These are phyloP conservation scores for Cartodere bifasciata DNA, from an alignment of 2,888 invertebrate species.

Conservation along the genomic window DNA sequence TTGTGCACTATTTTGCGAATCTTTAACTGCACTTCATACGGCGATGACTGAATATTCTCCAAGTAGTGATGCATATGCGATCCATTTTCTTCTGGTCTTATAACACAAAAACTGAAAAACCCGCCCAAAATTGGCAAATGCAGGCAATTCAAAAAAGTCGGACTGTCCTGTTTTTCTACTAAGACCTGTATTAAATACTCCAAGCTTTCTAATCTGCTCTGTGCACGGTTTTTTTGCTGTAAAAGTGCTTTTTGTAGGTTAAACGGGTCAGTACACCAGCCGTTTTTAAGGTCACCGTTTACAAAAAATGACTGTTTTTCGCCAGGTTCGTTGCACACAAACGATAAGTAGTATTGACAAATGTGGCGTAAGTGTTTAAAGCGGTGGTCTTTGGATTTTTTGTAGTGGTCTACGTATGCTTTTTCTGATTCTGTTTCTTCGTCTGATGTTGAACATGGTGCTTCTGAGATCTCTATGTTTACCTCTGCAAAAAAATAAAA, in stretches of 20 bases:
- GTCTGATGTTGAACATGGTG: slow-evolving; percentile 17
- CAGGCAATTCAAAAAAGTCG: slow-evolving; percentile 30
- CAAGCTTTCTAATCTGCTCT: slow-evolving; percentile 27
- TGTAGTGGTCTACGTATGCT: slow-evolving; percentile 30
- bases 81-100: slow-evolving; percentile 29
- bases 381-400: slow-evolving; percentile 17
- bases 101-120: slow-evolving; percentile 38
- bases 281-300: slow-evolving; percentile 21
- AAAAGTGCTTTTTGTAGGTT: slow-evolving; percentile 26
- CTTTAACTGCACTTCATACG: slow-evolving; percentile 36
- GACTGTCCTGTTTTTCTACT: slow-evolving; percentile 22
- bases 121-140: slow-evolving; percentile 42
- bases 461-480: slow-evolving; percentile 19
- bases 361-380: slow-evolving; percentile 23
- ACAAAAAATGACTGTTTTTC: slow-evolving; percentile 22
- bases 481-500: no score
- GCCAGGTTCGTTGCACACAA: slow-evolving; percentile 29
- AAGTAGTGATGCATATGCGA: slow-evolving; percentile 42
- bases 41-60: slow-evolving; percentile 42
- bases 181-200: slow-evolving; percentile 30
- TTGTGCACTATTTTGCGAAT: slow-evolving; percentile 41
- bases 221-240: slow-evolving; percentile 28
- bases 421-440: slow-evolving; percentile 26
- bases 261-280: slow-evolving; percentile 30
- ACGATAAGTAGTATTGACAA: slow-evolving; percentile 26